Evolutionary conservation across 2,113 vertebrate genomes (phyloP).

Genomic region (Galemys pyrenaicus): DNA sequence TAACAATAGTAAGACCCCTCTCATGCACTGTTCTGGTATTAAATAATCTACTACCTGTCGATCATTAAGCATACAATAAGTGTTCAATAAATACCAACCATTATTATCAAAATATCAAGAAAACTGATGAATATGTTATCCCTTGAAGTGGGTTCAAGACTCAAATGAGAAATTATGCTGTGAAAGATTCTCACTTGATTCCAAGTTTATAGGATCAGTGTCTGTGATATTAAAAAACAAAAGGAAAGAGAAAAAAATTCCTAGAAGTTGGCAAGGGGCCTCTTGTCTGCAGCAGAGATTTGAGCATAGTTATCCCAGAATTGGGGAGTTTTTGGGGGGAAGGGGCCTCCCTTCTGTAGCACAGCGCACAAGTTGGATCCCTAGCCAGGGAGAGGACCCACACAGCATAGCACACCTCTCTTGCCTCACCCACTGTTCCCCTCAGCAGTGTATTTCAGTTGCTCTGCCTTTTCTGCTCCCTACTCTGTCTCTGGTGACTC

Average conservation of each 20-base stretch:
- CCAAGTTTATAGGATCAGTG: neutral
- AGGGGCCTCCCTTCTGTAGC: too few relatives aligned
- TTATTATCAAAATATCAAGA: neutral
- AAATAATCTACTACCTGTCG: neutral
- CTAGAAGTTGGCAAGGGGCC: neutral
- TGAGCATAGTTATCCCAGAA: neutral
- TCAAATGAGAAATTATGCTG: neutral
- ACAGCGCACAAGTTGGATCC: too few relatives aligned
- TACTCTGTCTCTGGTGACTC: too few relatives aligned
- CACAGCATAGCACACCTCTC: too few relatives aligned
- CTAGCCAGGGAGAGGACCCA: too few relatives aligned
- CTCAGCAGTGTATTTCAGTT: too few relatives aligned
- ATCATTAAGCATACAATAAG: neutral
- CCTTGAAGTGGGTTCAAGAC: neutral
- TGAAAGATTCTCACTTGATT: neutral
- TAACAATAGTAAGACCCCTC: neutral
- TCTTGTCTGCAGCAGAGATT: neutral
- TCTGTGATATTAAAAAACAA: neutral
- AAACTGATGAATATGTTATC: neutral
- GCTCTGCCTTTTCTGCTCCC: too few relatives aligned
- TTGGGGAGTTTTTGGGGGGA: neutral
- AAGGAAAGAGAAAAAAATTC: accelerated
- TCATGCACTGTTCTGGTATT: neutral
- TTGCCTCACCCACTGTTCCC: too few relatives aligned
- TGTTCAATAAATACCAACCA: neutral